Evolutionary conservation across 2,888 invertebrate species (phyloP), one percentile per base, ranked within the genome.

Genomic region (Cinara cedri): DNA sequence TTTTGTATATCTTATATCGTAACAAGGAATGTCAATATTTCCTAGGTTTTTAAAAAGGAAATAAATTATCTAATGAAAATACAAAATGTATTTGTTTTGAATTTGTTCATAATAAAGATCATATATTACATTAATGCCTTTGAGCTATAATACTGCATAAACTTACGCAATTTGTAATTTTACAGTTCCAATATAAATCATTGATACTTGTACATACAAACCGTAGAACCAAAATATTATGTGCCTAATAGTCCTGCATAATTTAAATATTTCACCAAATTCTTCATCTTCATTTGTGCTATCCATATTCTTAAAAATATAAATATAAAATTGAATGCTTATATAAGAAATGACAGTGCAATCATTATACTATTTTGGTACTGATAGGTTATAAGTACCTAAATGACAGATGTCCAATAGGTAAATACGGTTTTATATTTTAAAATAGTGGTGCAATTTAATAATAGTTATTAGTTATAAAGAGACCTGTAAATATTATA

Each of bases 231-330:
- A 72, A 46, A 72, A 72, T 57, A 72, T 6, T 60, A 60, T 49
- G n/a, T 72, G 72, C 13, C 72, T 57, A 49, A 60, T 60, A 13
- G 60, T 57, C n/a, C 24, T 72, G 24, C 72, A 72, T 46, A 46
- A 46, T 24, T 57, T 6, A 26, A 72, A 72, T 49, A 46, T 11
- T 26, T 57, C 13, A n/a, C 72, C 72, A 46, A 14, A 60, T 60
- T 24, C 24, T 57, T 60, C 1, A 13, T 46, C 2, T n/a, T 46
- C 26, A 19, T 8, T 19, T 11, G 57, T 24, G 3, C 9, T 72
- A 26, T 72, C 24, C 26, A 34, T 8, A 3, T 54, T 6, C 68
- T 51, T 24, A 9, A 19, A 16, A 34, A 34, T 34, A 34, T 4
- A 34, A 34, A 66, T 46, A 46, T 8, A 66, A 2, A 16, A 49